Evolutionary conservation across 2,797 vertebrate species (phyloP).

Genomic region (Borostomias antarcticus): DNA sequence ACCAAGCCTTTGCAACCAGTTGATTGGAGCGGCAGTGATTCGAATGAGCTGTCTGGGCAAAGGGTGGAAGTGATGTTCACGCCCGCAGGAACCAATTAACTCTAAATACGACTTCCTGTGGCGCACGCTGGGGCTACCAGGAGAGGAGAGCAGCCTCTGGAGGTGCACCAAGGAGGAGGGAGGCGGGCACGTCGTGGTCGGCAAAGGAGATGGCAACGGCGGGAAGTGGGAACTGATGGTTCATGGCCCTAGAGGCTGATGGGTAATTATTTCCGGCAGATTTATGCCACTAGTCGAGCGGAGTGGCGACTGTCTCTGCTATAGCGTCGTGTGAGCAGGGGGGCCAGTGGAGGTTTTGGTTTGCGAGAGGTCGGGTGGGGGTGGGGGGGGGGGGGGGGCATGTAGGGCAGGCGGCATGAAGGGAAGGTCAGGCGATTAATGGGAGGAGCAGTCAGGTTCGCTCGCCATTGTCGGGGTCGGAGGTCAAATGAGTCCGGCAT

Average conservation of each 20-base stretch:
- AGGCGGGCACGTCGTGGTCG: not conserved
- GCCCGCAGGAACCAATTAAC: conserved; percentile 73
- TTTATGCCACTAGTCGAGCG: conserved; percentile 66
- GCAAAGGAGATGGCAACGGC: not conserved
- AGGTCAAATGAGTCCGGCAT: conserved; percentile 69
- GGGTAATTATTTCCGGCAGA: conserved; percentile 76
- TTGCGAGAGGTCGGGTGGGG: not conserved
- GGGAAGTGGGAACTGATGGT: conserved; percentile 11
- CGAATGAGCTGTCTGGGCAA: conserved; percentile 59
- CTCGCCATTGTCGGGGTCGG: conserved; percentile 59
- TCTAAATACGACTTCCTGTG: conserved; percentile 59
- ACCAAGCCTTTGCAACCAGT: conserved; percentile 63
- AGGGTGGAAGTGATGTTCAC: conserved; percentile 68
- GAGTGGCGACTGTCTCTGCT: conserved; percentile 58
- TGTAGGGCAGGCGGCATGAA: conserved; percentile 23
- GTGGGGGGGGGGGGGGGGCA: not conserved
- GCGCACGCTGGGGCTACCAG: conserved; percentile 46
- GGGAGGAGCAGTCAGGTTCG: conserved; percentile 66
- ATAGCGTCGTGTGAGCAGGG: conserved; percentile 41
- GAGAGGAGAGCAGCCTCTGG: conserved; percentile 54
- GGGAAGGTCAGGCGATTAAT: conserved; percentile 69
- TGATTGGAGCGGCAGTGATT: conserved; percentile 63
- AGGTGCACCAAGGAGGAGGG: conserved; percentile 36
- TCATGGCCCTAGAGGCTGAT: conserved; percentile 59
- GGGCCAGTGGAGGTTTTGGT: conserved; percentile 20